phyloP scores from a whole-genome alignment of 1,140 invertebrate genomes.

The Aphis craccivora region DNA sequence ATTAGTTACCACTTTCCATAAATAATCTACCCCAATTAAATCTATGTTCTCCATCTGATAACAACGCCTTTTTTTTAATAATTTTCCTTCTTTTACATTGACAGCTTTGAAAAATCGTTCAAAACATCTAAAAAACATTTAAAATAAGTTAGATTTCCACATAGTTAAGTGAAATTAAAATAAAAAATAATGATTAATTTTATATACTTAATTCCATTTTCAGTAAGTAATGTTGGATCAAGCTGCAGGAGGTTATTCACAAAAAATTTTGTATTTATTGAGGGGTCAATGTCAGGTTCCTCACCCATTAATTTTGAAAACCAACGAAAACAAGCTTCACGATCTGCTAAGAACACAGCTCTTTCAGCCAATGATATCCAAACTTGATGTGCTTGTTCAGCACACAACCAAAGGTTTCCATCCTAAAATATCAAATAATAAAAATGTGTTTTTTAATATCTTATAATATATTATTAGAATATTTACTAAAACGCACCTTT shows the following conservation, averaged over 20 bases:
- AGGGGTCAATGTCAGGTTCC: conserved; percentile 95
- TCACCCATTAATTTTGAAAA: conserved; percentile 99
- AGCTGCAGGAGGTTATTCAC: conserved; percentile 93
- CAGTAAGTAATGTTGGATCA: conserved; percentile 89
- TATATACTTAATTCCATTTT: conserved; percentile 89
- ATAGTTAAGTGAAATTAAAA: no score
- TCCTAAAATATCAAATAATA: conserved; percentile 59
- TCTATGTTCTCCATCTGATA: conserved; percentile 85
- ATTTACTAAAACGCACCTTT: conserved; percentile 67
- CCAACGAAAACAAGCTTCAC: conserved; percentile 98
- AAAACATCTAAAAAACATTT: conserved; percentile 73
- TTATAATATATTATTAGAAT: not conserved
- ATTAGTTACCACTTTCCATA: conserved; percentile 91
- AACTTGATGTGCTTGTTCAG: conserved; percentile 95
- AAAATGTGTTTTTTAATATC: not conserved
- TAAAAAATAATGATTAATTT: not conserved
- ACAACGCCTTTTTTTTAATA: conserved; percentile 85
- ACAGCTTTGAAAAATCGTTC: conserved; percentile 97
- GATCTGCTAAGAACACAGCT: conserved; percentile 88
- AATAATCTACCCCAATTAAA: conserved; percentile 94
- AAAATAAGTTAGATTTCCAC: not conserved
- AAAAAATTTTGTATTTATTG: conserved; percentile 96
- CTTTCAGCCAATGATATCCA: conserved; percentile 95
- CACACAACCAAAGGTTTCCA: conserved; percentile 86
- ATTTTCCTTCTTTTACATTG: conserved; percentile 93